Conservation (phyloP, 2,113 vertebrate species). For the Saccopteryx leptura region DNA sequence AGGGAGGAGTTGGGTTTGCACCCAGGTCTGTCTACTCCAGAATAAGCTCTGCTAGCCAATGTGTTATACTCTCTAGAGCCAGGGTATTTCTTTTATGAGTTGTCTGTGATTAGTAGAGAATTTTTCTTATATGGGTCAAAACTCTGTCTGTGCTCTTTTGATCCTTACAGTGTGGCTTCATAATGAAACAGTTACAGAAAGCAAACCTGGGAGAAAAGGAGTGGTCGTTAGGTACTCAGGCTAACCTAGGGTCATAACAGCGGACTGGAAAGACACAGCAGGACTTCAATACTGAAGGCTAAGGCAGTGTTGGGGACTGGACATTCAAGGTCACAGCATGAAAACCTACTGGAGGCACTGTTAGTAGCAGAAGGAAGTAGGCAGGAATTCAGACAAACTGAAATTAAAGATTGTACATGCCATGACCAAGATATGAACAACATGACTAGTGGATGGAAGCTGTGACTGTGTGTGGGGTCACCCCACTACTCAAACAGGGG, state of each 20-base stretch:
- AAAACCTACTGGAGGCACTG: neutral
- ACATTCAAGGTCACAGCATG: neutral
- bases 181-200: neutral
- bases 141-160: neutral
- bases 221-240: neutral
- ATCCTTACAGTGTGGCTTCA: neutral
- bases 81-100: neutral
- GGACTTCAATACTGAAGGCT: neutral
- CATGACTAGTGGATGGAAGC: no score
- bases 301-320: neutral
- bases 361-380: neutral
- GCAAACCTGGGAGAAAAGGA: neutral
- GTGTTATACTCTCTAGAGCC: neutral
- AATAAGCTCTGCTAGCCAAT: neutral
- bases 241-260: neutral
- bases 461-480: accelerated
- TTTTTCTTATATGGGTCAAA: neutral
- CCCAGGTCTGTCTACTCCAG: neutral
- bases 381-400: neutral
- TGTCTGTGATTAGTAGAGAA: neutral
- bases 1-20: neutral
- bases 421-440: neutral
- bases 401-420: neutral
- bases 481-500: neutral
- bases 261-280: neutral